Evolutionary conservation across 2,113 vertebrate species (phyloP), one percentile per base, ranked within the genome.

Genomic region (Coreoperca whiteheadi): DNA sequence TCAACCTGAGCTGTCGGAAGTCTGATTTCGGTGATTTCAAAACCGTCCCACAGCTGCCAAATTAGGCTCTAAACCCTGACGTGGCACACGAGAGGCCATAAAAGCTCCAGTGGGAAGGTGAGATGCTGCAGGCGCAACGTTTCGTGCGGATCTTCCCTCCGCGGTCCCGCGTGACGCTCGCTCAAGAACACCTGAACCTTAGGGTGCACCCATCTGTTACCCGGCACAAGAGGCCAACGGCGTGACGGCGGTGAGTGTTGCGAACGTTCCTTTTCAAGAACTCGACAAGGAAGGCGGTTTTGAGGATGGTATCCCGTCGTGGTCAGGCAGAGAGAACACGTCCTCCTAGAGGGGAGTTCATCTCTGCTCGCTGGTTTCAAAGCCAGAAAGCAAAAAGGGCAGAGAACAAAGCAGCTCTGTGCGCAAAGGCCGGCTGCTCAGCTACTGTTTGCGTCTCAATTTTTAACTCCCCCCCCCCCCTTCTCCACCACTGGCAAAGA

Each of bases 341-440:
- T 61, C 79, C 81, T 90, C 79, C 74, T 74, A 48, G 82, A 90
- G 83, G 84, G 85, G 83, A 88, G 85, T 63, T 83, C 53, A 70
- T 85, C 78, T 74, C 74, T 65, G 70, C 70, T 68, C 15, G 70
- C 69, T 4, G 70, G 70, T 59, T 69, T 84, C 73, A 77, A 74
- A 81, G 81, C 37, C 54, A 67, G 54, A 88, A 77, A 92, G 86
- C 72, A 79, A 86, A 79, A 84, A n/a, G n/a, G 3, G 68, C 25
- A 23, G 21, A 88, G 89, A 91, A 92, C 88, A 93, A 92, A 92
- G 90, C 57, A 56, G 60, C 81, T 77, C 77, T 68, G 87, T 88
- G 73, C 73, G 51, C 3, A 63, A 2, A 34, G 41, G 79, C 75
- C 28, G 51, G 28, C 60, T 57, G 51, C 46, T 66, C 63, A 0